These are phyloP conservation scores for Leptatherina wallacei DNA, from an alignment of 2,797 vertebrate genomes.

Conservation along the genomic window DNA sequence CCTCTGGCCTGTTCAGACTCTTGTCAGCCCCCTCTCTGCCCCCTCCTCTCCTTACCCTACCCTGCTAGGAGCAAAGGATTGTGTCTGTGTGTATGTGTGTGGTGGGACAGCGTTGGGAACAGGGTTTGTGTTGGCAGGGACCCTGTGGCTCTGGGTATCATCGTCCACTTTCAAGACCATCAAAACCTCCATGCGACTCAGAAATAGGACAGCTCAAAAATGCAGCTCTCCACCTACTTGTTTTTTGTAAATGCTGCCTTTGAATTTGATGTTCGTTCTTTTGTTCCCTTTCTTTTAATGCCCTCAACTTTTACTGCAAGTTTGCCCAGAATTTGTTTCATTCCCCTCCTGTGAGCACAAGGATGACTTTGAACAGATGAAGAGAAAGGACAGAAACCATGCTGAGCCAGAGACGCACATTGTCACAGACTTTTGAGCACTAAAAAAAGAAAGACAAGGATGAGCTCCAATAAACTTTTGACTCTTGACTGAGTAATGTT, in stretches of 20 bases:
- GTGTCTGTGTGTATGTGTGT: constrained; percentile 21
- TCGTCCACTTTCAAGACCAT: constrained; percentile 56
- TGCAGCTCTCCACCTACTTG: not conserved
- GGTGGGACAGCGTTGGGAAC: constrained; percentile 44
- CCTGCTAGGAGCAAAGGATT: constrained; percentile 68
- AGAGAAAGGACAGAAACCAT: constrained; percentile 13
- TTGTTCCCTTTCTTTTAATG: not conserved
- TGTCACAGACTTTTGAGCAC: constrained; percentile 34
- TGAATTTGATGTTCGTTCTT: not conserved
- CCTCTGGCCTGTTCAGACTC: constrained; percentile 77
- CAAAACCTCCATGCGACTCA: constrained; percentile 40
- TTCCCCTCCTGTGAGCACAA: not conserved
- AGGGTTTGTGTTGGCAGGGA: constrained; percentile 81
- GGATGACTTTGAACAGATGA: not conserved
- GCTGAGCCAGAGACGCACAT: constrained; percentile 8
- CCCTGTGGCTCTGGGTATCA: constrained; percentile 73
- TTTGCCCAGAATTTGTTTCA: not conserved
- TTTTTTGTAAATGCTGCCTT: not conserved
- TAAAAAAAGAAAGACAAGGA: constrained; percentile 43
- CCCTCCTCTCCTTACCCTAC: constrained; percentile 28
- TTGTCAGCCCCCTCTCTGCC: constrained; percentile 53
- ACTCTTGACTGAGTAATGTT: constrained; percentile 61
- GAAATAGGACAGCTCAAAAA: constrained; percentile 10
- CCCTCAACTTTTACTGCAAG: not conserved
- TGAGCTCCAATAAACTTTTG: constrained; percentile 59